Evolutionary conservation across 1,140 invertebrate genomes (phyloP), one percentile per base, ranked within the genome.

Genomic region (Ectropis grisescens): DNA sequence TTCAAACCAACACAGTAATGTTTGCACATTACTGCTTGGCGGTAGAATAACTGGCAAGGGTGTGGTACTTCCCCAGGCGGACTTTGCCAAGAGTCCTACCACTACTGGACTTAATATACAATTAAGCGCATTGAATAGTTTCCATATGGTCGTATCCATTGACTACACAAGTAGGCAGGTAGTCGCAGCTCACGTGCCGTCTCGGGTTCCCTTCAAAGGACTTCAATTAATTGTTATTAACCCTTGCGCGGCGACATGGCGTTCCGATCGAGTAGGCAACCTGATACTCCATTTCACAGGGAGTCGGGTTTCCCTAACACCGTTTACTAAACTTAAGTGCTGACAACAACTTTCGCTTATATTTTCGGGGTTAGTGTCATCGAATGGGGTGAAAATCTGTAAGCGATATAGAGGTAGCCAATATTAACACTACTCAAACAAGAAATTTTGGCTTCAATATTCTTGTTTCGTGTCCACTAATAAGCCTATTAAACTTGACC

Each of bases 181-280:
- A 22, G 19, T 60, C 64, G 53, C 41, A 29, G 37, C 11, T 51
- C 71, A 62, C 66, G 71, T 51, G 67, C 46, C 53, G 40, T 42
- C 51, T 61, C 52, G 15, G 6, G 37, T 62, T 65, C 29, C 54
- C 32, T 39, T 29, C 28, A 33, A 48, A 53, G 64, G 64, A 56
- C 66, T 75, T 74, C 67, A 72, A 46, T 79, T 79, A 72, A 79
- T 79, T 76, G 62, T 62, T 70, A 72, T 65, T 65, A 62, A 53
- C 62, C 58, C 59, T 58, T 55, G 37, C 30, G 47, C 29, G 22
- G 28, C 29, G 27, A 29, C 28, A 42, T 37, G 25, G 32, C 29
- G 19, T 47, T 44, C 37, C 42, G 29, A 57, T 46, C 46, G 37
- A 42, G 41, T 54, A 38, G 25, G 62, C 58, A 59, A 60, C 38